Conservation (phyloP, 1,140 invertebrate genomes). For the Helicoverpa armigera region DNA sequence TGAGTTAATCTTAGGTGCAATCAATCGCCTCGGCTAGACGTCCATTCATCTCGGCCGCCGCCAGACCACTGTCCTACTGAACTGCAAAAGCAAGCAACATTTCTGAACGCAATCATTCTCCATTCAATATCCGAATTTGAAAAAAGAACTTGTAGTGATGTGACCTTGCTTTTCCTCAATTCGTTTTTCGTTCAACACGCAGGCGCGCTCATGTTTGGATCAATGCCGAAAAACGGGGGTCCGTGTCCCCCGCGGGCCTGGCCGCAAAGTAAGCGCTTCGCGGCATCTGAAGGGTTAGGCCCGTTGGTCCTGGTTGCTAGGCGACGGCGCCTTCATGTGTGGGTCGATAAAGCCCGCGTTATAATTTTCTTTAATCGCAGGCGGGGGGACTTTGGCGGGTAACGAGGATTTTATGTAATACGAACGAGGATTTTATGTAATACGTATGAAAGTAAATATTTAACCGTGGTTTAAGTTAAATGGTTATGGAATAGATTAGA, state of each 20-base stretch:
- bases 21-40: conserved; percentile 34
- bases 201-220: conserved; percentile 80
- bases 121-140: conserved; percentile 83
- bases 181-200: conserved; percentile 83
- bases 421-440: background rate
- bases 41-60: conserved; percentile 45
- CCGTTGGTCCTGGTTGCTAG: conserved; percentile 72
- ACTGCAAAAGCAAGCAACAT: conserved; percentile 69
- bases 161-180: conserved; percentile 81
- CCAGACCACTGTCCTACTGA: conserved; percentile 70
- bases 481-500: background rate
- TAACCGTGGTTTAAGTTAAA: too few relatives aligned
- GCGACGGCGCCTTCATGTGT: conserved; percentile 74
- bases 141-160: conserved; percentile 83
- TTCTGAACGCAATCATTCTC: conserved; percentile 76
- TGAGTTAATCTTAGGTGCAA: conserved; percentile 24
- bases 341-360: conserved; percentile 77
- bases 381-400: conserved; percentile 55
- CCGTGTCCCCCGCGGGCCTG: conserved; percentile 69
- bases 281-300: conserved; percentile 83
- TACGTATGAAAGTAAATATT: background rate
- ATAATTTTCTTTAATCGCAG: conserved; percentile 81
- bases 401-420: background rate
- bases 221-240: conserved; percentile 84
- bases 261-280: conserved; percentile 80